These are phyloP conservation scores for Asbolus verrucosus DNA, from an alignment of 1,140 invertebrate genomes.

Conservation along the genomic window DNA sequence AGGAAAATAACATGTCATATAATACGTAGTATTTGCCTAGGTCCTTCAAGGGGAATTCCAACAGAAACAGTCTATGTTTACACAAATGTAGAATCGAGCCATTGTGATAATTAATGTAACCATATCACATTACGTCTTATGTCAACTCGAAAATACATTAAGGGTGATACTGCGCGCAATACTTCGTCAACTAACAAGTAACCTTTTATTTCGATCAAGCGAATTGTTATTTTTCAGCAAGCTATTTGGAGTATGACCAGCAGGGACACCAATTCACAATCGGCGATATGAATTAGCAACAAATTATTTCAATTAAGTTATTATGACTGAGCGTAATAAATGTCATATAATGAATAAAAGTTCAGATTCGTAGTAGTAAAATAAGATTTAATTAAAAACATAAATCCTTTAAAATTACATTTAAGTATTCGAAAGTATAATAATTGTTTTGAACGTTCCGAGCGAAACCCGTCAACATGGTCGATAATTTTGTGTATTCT, in stretches of 20 bases:
- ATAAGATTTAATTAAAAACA: constrained; percentile 45
- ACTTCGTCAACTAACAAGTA: not conserved
- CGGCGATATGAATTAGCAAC: constrained; percentile 29
- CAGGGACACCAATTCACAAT: no score
- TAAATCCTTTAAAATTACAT: constrained; percentile 45
- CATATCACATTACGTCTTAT: constrained; percentile 36
- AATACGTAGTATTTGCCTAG: constrained; percentile 36
- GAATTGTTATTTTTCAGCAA: constrained; percentile 10
- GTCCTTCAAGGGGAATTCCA: constrained; percentile 26
- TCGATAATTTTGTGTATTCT: constrained; percentile 44
- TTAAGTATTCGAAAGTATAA: constrained; percentile 40
- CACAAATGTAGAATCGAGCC: constrained; percentile 36
- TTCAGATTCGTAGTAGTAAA: constrained; percentile 36
- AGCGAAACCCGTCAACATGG: constrained; percentile 34
- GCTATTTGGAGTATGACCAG: no score
- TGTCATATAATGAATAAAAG: constrained; percentile 43
- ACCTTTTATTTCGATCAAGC: constrained; percentile 3
- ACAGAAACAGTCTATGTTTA: constrained; percentile 40
- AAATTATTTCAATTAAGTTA: constrained; percentile 37
- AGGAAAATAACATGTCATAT: constrained; percentile 41
- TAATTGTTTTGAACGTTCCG: constrained; percentile 42
- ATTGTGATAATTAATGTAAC: constrained; percentile 44
- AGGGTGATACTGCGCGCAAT: constrained; percentile 1
- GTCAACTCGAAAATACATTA: constrained; percentile 21
- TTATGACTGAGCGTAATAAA: constrained; percentile 28